These are phyloP conservation scores for Nematolebias whitei DNA, from an alignment of 2,113 vertebrate species.

Conservation along the genomic window DNA sequence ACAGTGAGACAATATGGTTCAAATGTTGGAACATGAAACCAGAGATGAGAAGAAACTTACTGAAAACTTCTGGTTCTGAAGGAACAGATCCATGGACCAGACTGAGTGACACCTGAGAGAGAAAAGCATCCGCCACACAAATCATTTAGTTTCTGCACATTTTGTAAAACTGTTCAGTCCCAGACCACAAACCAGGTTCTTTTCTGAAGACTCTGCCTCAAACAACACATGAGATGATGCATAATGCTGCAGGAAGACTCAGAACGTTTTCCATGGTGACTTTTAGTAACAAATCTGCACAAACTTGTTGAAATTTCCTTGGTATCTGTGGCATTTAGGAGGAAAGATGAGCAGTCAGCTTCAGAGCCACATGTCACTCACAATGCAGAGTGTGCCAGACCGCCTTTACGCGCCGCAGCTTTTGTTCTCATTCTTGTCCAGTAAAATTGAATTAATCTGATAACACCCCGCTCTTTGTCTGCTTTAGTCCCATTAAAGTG, in stretches of 20 bases:
- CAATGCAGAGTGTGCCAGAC: conserved; percentile 73
- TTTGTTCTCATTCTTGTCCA: conserved; percentile 40
- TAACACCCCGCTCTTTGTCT: conserved; percentile 22
- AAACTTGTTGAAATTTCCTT: conserved; percentile 1
- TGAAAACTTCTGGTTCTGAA: conserved; percentile 72
- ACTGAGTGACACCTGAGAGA: conserved; percentile 73
- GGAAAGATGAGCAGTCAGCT: conserved; percentile 24
- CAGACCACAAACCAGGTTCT: neutral
- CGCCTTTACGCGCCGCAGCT: conserved; percentile 34
- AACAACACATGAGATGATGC: too few species aligned
- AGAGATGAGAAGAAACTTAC: conserved; percentile 62
- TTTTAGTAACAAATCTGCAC: neutral
- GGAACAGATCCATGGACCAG: conserved; percentile 80
- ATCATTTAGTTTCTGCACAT: neutral
- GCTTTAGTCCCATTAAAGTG: conserved; percentile 2
- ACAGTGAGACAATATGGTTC: too few species aligned
- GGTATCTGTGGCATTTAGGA: conserved; percentile 40
- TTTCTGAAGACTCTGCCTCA: neutral
- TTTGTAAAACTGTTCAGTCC: neutral
- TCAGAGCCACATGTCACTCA: conserved; percentile 59
- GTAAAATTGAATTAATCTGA: conserved; percentile 18
- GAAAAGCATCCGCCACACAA: conserved; percentile 31
- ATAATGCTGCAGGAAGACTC: neutral
- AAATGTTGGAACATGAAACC: too few species aligned
- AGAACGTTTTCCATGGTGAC: conserved; percentile 1